phyloP scores from a whole-genome alignment of 2,888 invertebrate genomes.

The Pheosia gnoma region DNA sequence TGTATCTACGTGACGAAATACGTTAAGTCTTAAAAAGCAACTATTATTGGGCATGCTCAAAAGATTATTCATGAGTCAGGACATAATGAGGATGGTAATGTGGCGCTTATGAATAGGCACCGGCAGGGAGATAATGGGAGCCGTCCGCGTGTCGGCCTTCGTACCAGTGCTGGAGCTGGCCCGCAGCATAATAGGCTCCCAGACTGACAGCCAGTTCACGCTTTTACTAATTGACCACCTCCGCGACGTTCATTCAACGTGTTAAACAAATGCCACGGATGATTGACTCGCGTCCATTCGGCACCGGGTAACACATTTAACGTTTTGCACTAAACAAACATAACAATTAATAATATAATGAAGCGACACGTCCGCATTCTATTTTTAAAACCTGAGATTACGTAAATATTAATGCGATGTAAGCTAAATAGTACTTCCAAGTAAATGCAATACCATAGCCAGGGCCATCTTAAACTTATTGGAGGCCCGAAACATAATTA shows the following conservation, averaged over 20 bases:
- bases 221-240: slow-evolving; percentile 81
- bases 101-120: slow-evolving; percentile 54
- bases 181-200: slow-evolving; percentile 60
- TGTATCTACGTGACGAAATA: slow-evolving; percentile 39
- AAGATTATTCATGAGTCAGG: slow-evolving; percentile 72
- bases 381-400: slow-evolving; percentile 14
- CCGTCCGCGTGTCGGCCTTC: slow-evolving; percentile 69
- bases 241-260: slow-evolving; percentile 64
- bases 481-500: too few relatives aligned
- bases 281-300: slow-evolving; percentile 64
- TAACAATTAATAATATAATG: slow-evolving; percentile 41
- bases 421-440: not conserved
- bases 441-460: too few relatives aligned
- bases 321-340: slow-evolving; percentile 44
- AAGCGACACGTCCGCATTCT: slow-evolving; percentile 26
- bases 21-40: slow-evolving; percentile 40
- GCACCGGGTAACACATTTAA: slow-evolving; percentile 59
- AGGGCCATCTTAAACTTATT: too few relatives aligned
- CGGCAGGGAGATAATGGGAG: slow-evolving; percentile 64
- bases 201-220: slow-evolving; percentile 78
- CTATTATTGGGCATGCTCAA: slow-evolving; percentile 48
- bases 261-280: slow-evolving; percentile 66
- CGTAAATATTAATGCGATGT: slow-evolving; percentile 8
- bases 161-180: slow-evolving; percentile 55
- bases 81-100: slow-evolving; percentile 76